Base-by-base conservation (phyloP, 2,888 invertebrate species). In the Drosophila anceps region DNA sequence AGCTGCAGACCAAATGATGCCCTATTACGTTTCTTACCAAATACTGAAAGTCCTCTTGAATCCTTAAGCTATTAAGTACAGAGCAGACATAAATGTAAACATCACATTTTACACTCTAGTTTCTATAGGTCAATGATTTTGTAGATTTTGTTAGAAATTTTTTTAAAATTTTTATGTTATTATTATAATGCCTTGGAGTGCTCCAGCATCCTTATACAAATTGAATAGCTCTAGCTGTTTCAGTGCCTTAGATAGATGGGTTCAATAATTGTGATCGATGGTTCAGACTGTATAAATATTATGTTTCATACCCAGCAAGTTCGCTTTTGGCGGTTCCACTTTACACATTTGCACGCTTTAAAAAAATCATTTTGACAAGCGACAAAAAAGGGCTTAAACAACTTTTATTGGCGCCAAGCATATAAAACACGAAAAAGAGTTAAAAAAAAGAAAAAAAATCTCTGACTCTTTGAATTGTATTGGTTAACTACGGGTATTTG, bases 401-500 rank as follows among this genome's bases (percentile, higher is more conserved):
- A 15, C 4, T 6, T 41, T 37, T 59, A 46, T 66, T 66, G 51
- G 18, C 15, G 33, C 10, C 15, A 58, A 31, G 41, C 59, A 50
- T 18, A 54, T 12, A n/a, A 43, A 54, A 54, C 24, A 13, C 27
- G 29, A 27, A 60, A 54, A 51, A 50, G 43, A 44, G 46, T 37
- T 46, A n/a, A 13, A 39, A 54, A 51, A 50, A 39, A 44, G 46
- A 37, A 39, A n/a, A 13, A 39, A 46, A 60, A 39, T 51, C 35
- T 18, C 43, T 2, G 51, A 18, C n/a, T 27, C 33, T 51, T 59
- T 46, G 15, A 18, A 60, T 55, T 62, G 64, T 51, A 51, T 59
- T 73, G 59, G 35, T 69, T 62, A 65, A 69, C 50, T 74, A 46
- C 44, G 60, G 60, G 20, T 70, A 79, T 77, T 77, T 77, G 63